Percentiles rank a stretch among this genome's conserved stretches.
Conservation (phyloP, 2,797 vertebrate species). For the Sphenodon punctatus region DNA sequence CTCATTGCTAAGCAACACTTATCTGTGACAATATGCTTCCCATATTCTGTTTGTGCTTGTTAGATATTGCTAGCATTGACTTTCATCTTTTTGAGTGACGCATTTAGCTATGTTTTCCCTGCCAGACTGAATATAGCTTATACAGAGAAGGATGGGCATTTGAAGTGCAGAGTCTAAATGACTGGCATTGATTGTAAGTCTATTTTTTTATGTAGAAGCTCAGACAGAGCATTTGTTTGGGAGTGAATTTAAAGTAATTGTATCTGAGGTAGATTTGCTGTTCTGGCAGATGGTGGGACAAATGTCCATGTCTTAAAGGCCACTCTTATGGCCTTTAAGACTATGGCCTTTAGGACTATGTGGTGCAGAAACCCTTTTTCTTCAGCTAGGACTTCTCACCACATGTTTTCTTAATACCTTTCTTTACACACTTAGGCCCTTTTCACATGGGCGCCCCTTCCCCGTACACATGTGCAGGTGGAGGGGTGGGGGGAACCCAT, state of each 20-base stretch:
- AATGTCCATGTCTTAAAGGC: neutral
- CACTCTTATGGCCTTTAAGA: neutral
- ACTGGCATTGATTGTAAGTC: slow-evolving; percentile 15
- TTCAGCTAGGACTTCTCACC: too few relatives aligned
- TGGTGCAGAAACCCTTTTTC: too few relatives aligned
- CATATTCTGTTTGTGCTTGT: neutral
- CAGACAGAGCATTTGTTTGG: neutral
- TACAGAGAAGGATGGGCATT: neutral
- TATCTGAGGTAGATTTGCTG: neutral
- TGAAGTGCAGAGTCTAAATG: neutral
- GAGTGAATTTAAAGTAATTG: neutral
- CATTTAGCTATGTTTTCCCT: neutral
- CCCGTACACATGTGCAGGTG: too few relatives aligned
- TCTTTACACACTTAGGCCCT: too few relatives aligned
- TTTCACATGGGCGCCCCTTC: too few relatives aligned
- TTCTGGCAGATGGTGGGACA: neutral
- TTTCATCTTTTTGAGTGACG: neutral
- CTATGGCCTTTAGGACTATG: too few relatives aligned
- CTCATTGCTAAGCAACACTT: fast-evolving
- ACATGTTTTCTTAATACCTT: too few relatives aligned
- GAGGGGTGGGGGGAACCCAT: too few relatives aligned
- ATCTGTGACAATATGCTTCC: neutral
- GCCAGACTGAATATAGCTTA: neutral
- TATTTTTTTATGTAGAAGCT: slow-evolving; percentile 20
- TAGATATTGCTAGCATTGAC: neutral